Percentiles rank a stretch among this genome's conserved stretches.
These are phyloP conservation scores for Bugulina stolonifera DNA, from an alignment of 2,888 invertebrate genomes.

Conservation along the genomic window DNA sequence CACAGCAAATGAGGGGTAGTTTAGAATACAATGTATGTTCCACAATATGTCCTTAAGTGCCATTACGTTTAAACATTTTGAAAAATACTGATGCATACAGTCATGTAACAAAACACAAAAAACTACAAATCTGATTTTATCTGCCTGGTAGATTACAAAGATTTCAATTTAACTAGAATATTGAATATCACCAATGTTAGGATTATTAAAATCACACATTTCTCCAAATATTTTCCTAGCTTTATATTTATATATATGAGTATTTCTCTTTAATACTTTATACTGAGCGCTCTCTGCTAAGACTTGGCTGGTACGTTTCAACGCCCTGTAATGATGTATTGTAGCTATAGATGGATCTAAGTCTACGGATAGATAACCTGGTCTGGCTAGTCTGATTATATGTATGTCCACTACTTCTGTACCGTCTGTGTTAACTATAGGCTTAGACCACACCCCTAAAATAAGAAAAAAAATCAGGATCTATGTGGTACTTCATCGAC, in stretches of 20 bases:
- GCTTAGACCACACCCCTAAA: slow-evolving; percentile 22
- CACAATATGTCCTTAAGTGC: no score
- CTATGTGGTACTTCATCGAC: no score
- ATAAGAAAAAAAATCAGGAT: not conserved
- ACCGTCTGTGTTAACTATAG: slow-evolving; percentile 18
- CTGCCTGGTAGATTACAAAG: no score
- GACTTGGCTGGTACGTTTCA: not conserved
- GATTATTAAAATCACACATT: slow-evolving; percentile 8
- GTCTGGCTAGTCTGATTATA: not conserved
- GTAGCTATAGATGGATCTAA: not conserved
- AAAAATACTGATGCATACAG: no score
- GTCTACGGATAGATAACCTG: not conserved
- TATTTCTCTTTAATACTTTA: slow-evolving; percentile 15
- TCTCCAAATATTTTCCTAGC: not conserved
- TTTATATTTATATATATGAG: not conserved
- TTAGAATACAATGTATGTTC: no score
- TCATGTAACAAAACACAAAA: no score
- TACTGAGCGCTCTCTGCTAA: slow-evolving; percentile 2
- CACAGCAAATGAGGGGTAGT: no score
- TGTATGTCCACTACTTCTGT: slow-evolving; percentile 24
- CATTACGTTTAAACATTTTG: no score
- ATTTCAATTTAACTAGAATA: not conserved
- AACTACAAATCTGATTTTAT: no score
- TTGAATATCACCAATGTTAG: not conserved
- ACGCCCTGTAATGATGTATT: slow-evolving; percentile 1